Percentiles rank a stretch among this genome's conserved stretches.
Conservation (phyloP, 2,113 vertebrate genomes). For the Centropus bengalensis region DNA sequence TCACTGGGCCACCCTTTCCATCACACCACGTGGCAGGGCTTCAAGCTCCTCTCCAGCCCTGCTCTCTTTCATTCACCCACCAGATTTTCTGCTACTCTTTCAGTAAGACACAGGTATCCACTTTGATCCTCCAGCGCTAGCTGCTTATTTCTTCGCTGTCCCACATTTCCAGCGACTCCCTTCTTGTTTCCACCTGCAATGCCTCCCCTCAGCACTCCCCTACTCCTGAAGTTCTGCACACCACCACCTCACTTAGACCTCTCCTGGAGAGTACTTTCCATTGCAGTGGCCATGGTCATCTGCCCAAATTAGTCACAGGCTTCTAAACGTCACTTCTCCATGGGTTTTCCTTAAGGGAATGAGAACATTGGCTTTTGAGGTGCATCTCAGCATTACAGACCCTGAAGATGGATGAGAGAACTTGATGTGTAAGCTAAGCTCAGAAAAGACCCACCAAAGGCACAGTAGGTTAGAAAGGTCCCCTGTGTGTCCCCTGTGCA, state of each 20-base stretch:
- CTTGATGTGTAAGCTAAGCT: neutral
- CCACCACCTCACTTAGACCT: neutral
- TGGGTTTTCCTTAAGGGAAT: neutral
- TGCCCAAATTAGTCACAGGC: neutral
- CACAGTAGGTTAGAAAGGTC: neutral
- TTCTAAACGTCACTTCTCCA: neutral
- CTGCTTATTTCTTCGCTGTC: neutral
- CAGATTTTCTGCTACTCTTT: neutral
- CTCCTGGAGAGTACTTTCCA: neutral
- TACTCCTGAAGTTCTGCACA: neutral
- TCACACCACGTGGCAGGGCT: neutral
- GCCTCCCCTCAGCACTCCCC: neutral
- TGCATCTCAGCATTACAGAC: neutral
- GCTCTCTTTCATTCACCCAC: neutral
- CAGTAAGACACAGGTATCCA: neutral
- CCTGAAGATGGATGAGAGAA: neutral
- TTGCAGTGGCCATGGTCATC: neutral
- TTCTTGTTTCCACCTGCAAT: neutral
- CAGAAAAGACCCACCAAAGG: neutral
- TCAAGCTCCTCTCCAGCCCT: neutral
- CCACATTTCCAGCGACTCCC: neutral
- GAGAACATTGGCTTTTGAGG: neutral
- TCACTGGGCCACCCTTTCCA: neutral
- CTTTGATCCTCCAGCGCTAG: neutral
- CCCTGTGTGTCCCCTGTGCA: rapidly evolving